phyloP scores from a whole-genome alignment of 2,797 vertebrate species.

The Halcyon chelicuti region DNA sequence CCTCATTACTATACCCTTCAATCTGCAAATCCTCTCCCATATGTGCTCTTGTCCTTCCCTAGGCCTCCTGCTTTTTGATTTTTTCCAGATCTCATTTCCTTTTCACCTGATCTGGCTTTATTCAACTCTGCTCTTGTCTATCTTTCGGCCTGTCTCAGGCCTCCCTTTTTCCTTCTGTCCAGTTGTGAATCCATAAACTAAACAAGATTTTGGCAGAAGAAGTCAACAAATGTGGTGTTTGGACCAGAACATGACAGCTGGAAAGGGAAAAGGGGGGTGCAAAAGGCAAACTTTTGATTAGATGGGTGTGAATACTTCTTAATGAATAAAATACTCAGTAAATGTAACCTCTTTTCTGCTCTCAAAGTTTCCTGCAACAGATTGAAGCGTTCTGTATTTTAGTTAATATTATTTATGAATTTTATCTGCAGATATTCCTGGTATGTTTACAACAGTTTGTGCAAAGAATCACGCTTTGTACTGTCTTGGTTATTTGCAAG shows the following conservation, averaged over 20 bases:
- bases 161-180: slow-evolving; percentile 52
- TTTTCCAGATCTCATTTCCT: slow-evolving; percentile 48
- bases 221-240: slow-evolving; percentile 62
- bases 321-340: slow-evolving; percentile 32
- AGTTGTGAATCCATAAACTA: slow-evolving; percentile 65
- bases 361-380: slow-evolving; percentile 11
- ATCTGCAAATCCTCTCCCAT: slow-evolving; percentile 41
- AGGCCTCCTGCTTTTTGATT: slow-evolving; percentile 30
- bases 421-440: slow-evolving; percentile 30
- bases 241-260: slow-evolving; percentile 45
- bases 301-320: slow-evolving; percentile 38
- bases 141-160: slow-evolving; percentile 12
- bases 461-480: background rate
- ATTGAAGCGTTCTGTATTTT: slow-evolving; percentile 28
- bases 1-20: slow-evolving; percentile 44
- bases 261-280: background rate
- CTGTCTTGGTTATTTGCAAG: background rate
- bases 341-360: background rate
- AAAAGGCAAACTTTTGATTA: slow-evolving; percentile 55
- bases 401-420: slow-evolving; percentile 15
- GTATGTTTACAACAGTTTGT: slow-evolving; percentile 42
- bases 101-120: slow-evolving; percentile 47
- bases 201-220: slow-evolving; percentile 60
- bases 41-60: slow-evolving; percentile 32
- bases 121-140: slow-evolving; percentile 49